Base-by-base conservation (phyloP, 2,797 vertebrate genomes). In the Alcedo quadribrachys region DNA sequence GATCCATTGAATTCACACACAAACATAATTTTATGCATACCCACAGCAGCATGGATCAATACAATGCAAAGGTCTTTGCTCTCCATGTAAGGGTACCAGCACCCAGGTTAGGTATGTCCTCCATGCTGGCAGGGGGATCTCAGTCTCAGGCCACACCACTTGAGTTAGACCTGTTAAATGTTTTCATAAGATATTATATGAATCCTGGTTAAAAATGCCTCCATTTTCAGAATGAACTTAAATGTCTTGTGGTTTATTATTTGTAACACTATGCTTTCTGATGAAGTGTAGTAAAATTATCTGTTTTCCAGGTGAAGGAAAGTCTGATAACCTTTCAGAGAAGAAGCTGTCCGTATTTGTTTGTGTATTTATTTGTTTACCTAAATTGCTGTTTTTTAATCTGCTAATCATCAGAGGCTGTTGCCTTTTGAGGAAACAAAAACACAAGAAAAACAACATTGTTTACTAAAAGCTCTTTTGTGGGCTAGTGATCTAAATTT, bases 401-500 rank as follows among this genome's bases (percentile, higher is more conserved):
- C 91, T 92, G 92, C 95, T 96, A 76, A 84, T 94, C 81, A 82
- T 50, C 68, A 84, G 81, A 79, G 75, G 22, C 95, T 95, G 76
- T 84, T 92, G 86, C 79, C 85, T 96, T 96, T 87, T 79, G 82
- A 95, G 77, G 87, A 96, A 96, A 85, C 53, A 85, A 96, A 97
- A 95, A 67, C 89, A 66, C 57, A 85, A 84, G 73, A 94, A 85
- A 96, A 95, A 45, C 35, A 87, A 95, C 95, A 83, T 32, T 67
- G 62, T 92, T 95, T 93, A 95, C 94, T 65, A 91, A 96, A 82
- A 94, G 78, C 25, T 90, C 48, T 92, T 94, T 33, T 85, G 25
- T 93, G 66, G 54, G 76, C 43, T n/a, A 51, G 62, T 42, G 35
- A 32, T 74, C 78, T 63, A 71, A 50, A 15, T 70, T 60, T 93